A percentile compares a stretch with the other conserved stretches of the same genome.
Conservation (phyloP, 2,888 invertebrate species). For the Metopia argyrocephala region DNA sequence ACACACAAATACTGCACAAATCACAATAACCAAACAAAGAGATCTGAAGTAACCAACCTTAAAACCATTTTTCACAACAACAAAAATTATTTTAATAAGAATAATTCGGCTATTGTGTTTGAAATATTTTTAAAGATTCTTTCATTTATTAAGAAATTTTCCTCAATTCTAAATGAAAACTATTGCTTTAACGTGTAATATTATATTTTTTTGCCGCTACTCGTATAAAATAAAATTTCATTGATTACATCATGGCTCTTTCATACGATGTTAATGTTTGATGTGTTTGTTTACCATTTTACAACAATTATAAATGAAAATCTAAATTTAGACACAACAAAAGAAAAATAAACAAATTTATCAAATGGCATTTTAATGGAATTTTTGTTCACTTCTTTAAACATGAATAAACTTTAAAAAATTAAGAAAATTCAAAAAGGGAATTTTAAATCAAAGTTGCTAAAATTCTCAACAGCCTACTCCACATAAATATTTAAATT, state of each 20-base stretch:
- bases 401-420: too few species aligned
- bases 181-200: too few species aligned
- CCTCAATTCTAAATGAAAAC: too few species aligned
- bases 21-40: background rate
- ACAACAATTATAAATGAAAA: background rate
- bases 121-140: too few species aligned
- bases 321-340: background rate
- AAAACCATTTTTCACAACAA: background rate
- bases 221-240: background rate
- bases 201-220: background rate
- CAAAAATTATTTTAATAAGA: background rate
- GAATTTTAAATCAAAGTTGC: too few species aligned
- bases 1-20: background rate
- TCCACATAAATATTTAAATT: too few species aligned
- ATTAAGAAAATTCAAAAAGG: background rate
- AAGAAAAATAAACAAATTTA: background rate
- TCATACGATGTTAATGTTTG: background rate
- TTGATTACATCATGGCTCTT: constrained; percentile 13
- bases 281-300: background rate
- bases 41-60: too few species aligned
- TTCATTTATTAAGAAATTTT: background rate
- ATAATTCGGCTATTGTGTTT: background rate
- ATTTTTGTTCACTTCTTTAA: background rate
- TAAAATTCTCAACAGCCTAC: too few species aligned
- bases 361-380: background rate